Evolutionary conservation across 1,140 invertebrate genomes (phyloP), one percentile per base, ranked within the genome.

Genomic region (Acromyrmex heyeri): DNA sequence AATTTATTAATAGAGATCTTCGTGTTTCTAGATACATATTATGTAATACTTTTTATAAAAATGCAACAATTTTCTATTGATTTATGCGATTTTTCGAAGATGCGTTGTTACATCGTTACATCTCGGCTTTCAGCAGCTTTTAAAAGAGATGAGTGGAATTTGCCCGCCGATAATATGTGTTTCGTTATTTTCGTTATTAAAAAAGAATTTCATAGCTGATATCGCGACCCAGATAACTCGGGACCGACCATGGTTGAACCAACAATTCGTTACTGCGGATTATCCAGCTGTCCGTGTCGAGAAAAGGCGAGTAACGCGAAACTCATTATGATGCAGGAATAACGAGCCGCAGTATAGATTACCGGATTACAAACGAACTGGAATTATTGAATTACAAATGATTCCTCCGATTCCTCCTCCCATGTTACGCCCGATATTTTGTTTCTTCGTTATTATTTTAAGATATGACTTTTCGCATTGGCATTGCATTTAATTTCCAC

Each of bases 341-440:
- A 92, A 92, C 91, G 91, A 92, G 90, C 87, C 79, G 81, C 88
- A 86, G 91, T 92, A 91, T 87, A 87, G 91, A 92, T 92, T 92
- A 92, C 91, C 90, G 87, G 53, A 92, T 89, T 86, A 90, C 87
- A 91, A 92, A 91, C 90, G 88, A 89, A 91, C 86, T 86, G 91
- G 87, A 92, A 91, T 90, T 90, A 92, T 92, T 88, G 87, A 92
- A 87, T 91, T 92, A 92, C 91, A 91, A 90, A 92, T 87, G 89
- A 90, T 89, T 89, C 76, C 82, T 75, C 30, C 50, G 87, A 53
- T 85, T 82, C 30, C 62, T 88, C 75, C 57, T 78, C 83, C 53
- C 72, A 34, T 61, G 62, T 48, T n/a, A 50, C 34, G 57, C 44
- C 59, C 62, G 57, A 70, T 61, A 69, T 76, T 76, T 34, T 44